Conservation (phyloP, 2,113 vertebrate genomes). For the Phoenicopterus ruber region DNA sequence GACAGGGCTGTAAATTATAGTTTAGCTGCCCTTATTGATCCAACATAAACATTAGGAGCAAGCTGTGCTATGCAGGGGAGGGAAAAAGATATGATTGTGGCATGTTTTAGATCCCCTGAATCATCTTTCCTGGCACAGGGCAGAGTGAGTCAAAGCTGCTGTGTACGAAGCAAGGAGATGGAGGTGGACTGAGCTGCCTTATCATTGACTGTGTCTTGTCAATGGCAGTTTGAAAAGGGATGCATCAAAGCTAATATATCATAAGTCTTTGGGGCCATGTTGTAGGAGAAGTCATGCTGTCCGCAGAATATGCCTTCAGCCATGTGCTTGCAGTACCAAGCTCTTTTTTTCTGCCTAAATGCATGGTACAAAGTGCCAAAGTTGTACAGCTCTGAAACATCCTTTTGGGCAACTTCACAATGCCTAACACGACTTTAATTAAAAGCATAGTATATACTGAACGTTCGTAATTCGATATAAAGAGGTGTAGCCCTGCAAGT, state of each 20-base stretch:
- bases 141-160: constrained; percentile 8
- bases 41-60: constrained; percentile 46
- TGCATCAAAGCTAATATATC: background rate
- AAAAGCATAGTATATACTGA: background rate
- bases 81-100: background rate
- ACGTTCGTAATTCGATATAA: background rate
- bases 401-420: background rate
- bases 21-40: constrained; percentile 27
- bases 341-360: background rate
- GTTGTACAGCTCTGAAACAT: background rate
- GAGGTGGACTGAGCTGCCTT: background rate
- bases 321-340: background rate
- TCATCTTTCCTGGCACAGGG: constrained; percentile 20
- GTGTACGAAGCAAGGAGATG: background rate
- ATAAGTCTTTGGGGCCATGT: accelerated
- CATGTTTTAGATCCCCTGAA: background rate
- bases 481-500: background rate
- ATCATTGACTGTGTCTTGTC: background rate
- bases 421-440: background rate
- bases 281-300: background rate
- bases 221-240: background rate
- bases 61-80: background rate
- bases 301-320: background rate
- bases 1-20: constrained; percentile 13
- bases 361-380: background rate